A percentile compares a stretch with the other conserved stretches of the same genome.
phyloP scores from a whole-genome alignment of 1,140 invertebrate genomes.

The Lordiphosa collinella region DNA sequence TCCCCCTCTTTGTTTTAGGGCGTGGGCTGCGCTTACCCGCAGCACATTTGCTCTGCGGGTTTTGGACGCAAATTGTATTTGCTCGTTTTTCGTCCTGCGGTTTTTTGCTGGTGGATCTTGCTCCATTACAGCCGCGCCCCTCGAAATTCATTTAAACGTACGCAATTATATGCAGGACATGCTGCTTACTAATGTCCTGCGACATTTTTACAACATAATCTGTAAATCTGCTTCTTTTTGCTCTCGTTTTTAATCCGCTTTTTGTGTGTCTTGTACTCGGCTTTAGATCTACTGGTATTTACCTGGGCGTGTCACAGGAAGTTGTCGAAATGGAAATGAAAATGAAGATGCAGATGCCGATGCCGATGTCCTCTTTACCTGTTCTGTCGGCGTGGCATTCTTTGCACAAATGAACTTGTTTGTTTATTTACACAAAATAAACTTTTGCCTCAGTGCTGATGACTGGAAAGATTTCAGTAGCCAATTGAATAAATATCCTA shows the following conservation, averaged over 20 bases:
- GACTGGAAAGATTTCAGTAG: slow-evolving; percentile 24
- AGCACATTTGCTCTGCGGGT: slow-evolving; percentile 63
- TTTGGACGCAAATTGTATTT: slow-evolving; percentile 4
- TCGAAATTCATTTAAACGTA: slow-evolving; percentile 41
- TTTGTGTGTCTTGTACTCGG: slow-evolving; percentile 26
- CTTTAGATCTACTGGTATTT: slow-evolving; percentile 55
- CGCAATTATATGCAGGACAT: slow-evolving; percentile 13
- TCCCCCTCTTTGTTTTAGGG: slow-evolving; percentile 9
- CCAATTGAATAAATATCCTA: slow-evolving; percentile 20
- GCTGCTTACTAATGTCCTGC: slow-evolving; percentile 32
- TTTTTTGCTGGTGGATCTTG: slow-evolving; percentile 18
- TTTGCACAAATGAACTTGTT: slow-evolving; percentile 55
- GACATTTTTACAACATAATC: slow-evolving; percentile 67
- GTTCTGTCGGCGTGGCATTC: slow-evolving; percentile 17
- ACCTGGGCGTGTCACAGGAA: slow-evolving; percentile 69
- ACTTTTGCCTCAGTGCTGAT: slow-evolving; percentile 18
- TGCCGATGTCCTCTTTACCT: slow-evolving; percentile 26
- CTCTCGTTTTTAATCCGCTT: slow-evolving; percentile 52
- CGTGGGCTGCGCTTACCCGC: slow-evolving; percentile 39
- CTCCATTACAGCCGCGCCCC: slow-evolving; percentile 64
- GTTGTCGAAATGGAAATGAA: slow-evolving; percentile 19
- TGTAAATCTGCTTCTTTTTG: slow-evolving; percentile 27
- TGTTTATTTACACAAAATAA: slow-evolving; percentile 50
- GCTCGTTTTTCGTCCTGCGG: slow-evolving; percentile 30
- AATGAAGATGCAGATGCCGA: slow-evolving; percentile 11